Percentiles rank a stretch among this genome's conserved stretches.
Conservation (phyloP, 2,113 vertebrate genomes). For the Chiloscyllium plagiosum region DNA sequence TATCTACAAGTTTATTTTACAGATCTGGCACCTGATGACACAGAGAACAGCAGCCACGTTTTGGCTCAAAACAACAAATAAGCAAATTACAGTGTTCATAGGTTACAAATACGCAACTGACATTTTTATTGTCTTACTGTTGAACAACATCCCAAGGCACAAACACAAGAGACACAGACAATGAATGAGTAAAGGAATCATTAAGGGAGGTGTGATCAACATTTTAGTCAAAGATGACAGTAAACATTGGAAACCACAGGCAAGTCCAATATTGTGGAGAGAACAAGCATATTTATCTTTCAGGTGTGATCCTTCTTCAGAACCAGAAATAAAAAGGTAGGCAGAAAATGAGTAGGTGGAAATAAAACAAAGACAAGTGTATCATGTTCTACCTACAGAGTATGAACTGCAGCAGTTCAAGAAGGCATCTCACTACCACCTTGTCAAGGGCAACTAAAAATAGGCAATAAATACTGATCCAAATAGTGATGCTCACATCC, state of each 20-base stretch:
- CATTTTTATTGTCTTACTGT: not conserved
- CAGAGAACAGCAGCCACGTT: not conserved
- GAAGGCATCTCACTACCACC: no score
- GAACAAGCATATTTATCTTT: not conserved
- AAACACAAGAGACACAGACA: not conserved
- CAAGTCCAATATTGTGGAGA: not conserved
- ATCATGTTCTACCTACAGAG: not conserved
- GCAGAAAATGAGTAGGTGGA: not conserved
- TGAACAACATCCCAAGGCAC: not conserved
- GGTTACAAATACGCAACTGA: not conserved
- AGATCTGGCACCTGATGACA: not conserved
- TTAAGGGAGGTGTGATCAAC: not conserved
- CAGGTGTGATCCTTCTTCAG: not conserved
- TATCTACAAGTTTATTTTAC: not conserved
- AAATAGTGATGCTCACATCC: no score
- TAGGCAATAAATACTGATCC: no score
- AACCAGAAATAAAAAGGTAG: not conserved
- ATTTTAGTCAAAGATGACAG: not conserved
- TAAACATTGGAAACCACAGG: not conserved
- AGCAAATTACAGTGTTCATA: not conserved
- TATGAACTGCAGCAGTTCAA: no score
- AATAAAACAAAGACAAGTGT: not conserved
- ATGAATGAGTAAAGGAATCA: not conserved
- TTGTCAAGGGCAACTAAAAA: no score
- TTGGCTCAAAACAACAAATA: not conserved